Percentiles rank a stretch among this genome's conserved stretches.
Evolutionary conservation across 2,113 vertebrate species (phyloP).

Genomic region (Phaethornis superciliosus): DNA sequence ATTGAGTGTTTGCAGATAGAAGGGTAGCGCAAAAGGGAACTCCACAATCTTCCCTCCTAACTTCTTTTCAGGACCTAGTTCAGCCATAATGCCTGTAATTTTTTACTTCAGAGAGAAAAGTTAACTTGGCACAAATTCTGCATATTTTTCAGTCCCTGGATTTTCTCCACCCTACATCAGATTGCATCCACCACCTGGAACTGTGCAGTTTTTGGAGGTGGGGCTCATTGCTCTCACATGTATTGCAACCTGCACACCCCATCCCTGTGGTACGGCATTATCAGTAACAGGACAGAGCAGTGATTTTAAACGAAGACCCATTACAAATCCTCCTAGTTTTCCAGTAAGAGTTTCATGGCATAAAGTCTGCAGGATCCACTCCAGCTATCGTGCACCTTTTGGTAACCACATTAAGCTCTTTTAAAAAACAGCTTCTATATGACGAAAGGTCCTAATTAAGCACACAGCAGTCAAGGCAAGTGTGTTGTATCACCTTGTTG

Average conservation of each 20-base stretch:
- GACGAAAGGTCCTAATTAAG: neutral
- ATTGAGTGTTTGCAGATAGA: neutral
- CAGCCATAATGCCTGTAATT: neutral
- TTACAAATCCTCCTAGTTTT: neutral
- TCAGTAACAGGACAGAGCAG: neutral
- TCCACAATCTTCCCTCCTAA: neutral
- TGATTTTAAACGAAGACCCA: neutral
- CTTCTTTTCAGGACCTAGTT: neutral
- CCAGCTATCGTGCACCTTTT: neutral
- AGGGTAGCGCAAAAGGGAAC: neutral
- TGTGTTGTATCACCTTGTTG: conserved; percentile 39
- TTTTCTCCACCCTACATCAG: neutral
- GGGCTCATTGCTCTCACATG: neutral
- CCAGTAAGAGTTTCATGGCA: neutral
- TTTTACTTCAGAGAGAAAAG: neutral
- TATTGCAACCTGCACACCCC: neutral
- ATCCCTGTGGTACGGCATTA: too few relatives aligned
- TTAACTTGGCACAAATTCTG: neutral
- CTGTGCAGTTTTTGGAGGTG: neutral
- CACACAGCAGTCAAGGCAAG: neutral
- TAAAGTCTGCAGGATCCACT: neutral
- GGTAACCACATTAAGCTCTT: neutral
- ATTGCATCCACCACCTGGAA: neutral
- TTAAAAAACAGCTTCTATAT: neutral
- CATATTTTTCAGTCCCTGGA: neutral